Evolutionary conservation across 2,113 vertebrate genomes (phyloP).

Genomic region (Onychostoma macrolepis): DNA sequence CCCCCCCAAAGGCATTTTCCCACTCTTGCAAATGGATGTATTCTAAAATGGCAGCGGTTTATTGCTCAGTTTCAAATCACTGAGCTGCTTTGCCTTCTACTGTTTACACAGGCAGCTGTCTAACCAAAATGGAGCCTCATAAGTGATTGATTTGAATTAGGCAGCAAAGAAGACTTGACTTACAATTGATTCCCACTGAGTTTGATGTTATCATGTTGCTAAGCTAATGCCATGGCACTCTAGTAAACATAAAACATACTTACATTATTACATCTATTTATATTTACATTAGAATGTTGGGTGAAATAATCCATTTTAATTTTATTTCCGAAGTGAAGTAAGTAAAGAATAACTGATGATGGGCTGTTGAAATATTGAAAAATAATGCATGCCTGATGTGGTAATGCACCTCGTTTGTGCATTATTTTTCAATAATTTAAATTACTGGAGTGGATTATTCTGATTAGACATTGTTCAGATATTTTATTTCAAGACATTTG

Average conservation of each 20-base stretch:
- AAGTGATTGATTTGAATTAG: background rate
- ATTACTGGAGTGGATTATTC: no score
- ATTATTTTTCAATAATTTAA: background rate
- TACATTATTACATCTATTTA: background rate
- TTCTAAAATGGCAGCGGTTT: slow-evolving; percentile 11
- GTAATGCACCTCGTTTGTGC: background rate
- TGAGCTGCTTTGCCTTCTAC: background rate
- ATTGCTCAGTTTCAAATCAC: background rate
- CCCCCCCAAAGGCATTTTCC: background rate
- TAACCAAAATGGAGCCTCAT: background rate
- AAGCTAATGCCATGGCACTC: background rate
- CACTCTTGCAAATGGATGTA: background rate
- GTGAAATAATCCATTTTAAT: background rate
- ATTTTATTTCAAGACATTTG: background rate
- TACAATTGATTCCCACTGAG: background rate
- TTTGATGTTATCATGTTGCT: background rate
- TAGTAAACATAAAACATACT: background rate
- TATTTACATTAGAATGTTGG: background rate
- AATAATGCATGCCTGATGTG: background rate
- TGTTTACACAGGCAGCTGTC: background rate
- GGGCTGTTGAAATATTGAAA: background rate
- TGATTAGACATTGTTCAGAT: no score
- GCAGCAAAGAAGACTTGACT: background rate
- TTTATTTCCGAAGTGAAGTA: background rate
- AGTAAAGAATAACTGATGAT: background rate